phyloP scores from a whole-genome alignment of 2,113 vertebrate genomes.

The Haemorhous mexicanus region DNA sequence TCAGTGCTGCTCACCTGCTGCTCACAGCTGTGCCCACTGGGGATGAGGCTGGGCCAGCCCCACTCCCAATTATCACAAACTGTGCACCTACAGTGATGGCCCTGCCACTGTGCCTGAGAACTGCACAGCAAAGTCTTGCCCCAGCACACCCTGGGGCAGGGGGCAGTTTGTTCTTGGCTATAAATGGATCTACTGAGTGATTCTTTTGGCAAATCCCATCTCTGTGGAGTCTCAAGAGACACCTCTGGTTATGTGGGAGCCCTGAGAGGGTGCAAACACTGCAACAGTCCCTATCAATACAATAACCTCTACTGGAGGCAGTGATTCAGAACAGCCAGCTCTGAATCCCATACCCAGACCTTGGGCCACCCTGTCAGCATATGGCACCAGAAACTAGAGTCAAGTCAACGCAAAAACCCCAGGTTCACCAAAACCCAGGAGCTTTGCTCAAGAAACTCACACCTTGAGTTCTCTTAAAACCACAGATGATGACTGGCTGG shows the following conservation, averaged over 20 bases:
- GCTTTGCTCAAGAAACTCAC: background rate
- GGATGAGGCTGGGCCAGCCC: background rate
- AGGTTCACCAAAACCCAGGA: background rate
- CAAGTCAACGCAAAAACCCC: background rate
- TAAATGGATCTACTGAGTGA: background rate
- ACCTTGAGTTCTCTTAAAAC: background rate
- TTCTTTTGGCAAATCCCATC: background rate
- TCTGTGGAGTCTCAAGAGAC: background rate
- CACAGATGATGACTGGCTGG: background rate
- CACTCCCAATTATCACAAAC: background rate
- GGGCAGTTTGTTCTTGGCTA: background rate
- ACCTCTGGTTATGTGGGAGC: background rate
- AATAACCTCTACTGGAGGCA: background rate
- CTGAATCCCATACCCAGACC: background rate
- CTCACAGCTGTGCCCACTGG: background rate
- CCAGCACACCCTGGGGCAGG: fast-evolving
- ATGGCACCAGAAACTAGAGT: background rate
- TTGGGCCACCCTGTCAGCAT: background rate
- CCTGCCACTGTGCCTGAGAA: background rate
- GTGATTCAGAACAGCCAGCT: background rate
- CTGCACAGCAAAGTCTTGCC: background rate
- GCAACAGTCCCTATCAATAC: background rate
- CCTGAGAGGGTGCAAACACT: background rate
- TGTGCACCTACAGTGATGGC: background rate
- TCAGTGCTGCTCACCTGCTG: background rate